These are phyloP conservation scores for Delichon dasypus DNA, from an alignment of 2,797 vertebrate genomes.

Conservation along the genomic window DNA sequence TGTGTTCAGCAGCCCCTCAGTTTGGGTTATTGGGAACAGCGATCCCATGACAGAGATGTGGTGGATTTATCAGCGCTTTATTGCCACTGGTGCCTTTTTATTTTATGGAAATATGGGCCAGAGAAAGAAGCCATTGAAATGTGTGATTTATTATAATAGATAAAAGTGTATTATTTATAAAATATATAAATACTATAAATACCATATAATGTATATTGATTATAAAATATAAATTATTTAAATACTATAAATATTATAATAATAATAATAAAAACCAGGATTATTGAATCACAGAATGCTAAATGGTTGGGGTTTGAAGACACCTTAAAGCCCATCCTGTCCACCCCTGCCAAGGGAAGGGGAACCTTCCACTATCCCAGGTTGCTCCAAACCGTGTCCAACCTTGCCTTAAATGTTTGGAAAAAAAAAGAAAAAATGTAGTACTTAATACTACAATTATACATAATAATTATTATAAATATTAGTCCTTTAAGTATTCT, in stretches of 20 bases:
- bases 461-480: not conserved
- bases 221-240: not conserved
- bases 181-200: not conserved
- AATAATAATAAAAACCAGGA: no score
- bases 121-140: not conserved
- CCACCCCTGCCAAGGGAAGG: not conserved
- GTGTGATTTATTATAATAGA: not conserved
- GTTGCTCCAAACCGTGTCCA: not conserved
- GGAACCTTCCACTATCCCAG: not conserved
- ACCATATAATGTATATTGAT: no score
- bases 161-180: not conserved
- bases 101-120: not conserved
- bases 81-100: not conserved
- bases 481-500: no score
- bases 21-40: conserved; percentile 2
- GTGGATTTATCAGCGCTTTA: conserved; percentile 11
- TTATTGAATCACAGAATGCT: not conserved
- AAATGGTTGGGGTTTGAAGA: not conserved
- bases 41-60: not conserved
- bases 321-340: not conserved
- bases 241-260: not conserved
- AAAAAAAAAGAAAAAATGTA: no score
- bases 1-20: conserved; percentile 45
- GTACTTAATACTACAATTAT: not conserved
- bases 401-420: not conserved